These are phyloP conservation scores for Akabosia matsudoensis DNA, from an alignment of 1,140 invertebrate genomes.

Conservation along the genomic window DNA sequence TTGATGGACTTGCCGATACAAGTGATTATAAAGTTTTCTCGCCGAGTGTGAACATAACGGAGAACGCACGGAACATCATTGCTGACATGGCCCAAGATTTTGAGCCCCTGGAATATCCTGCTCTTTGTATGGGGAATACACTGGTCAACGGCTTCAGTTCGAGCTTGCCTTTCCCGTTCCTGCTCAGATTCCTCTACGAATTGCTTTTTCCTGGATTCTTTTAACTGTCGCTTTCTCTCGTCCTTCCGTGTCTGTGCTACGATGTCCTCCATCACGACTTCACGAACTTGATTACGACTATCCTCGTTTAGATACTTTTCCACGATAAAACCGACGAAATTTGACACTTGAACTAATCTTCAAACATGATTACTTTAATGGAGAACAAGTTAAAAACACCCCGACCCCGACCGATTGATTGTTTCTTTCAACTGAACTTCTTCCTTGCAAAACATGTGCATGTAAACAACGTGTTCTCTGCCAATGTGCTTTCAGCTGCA, in stretches of 20 bases:
- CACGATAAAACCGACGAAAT: too few relatives aligned
- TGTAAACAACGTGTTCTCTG: too few relatives aligned
- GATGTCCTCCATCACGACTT: constrained; percentile 10
- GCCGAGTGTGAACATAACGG: constrained; percentile 76
- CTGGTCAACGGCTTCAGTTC: neutral
- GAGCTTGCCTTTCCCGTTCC: neutral
- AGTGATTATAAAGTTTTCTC: constrained; percentile 84
- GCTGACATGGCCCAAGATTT: constrained; percentile 87
- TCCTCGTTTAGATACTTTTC: too few relatives aligned
- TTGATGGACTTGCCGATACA: constrained; percentile 87
- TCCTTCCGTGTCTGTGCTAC: neutral
- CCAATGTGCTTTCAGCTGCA: too few relatives aligned
- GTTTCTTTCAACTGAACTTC: too few relatives aligned
- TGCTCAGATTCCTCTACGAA: neutral
- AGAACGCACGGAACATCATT: constrained; percentile 82
- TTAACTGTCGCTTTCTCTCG: neutral
- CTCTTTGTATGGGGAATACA: constrained; percentile 28
- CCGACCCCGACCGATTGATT: too few relatives aligned
- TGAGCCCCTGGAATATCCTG: constrained; percentile 72
- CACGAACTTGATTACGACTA: neutral
- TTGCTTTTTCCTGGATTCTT: neutral
- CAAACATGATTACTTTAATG: too few relatives aligned
- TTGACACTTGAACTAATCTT: too few relatives aligned
- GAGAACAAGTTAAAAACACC: too few relatives aligned
- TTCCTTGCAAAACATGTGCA: too few relatives aligned